Conservation (phyloP, 1,140 invertebrate species). For the Tachypleus tridentatus region DNA sequence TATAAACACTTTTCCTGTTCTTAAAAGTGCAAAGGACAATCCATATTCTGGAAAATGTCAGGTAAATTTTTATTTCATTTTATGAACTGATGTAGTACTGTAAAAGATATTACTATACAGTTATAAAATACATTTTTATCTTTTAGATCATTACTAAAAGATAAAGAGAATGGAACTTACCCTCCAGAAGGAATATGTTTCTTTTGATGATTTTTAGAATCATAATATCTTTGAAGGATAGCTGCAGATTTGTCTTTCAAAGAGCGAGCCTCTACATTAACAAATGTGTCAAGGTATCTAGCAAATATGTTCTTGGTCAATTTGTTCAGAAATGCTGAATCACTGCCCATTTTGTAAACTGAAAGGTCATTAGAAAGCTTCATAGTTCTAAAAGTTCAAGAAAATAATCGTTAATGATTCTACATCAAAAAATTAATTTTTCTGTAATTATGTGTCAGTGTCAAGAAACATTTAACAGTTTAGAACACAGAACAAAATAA, state of each 20-base stretch:
- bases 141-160: no score
- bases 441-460: no score
- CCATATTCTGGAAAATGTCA: no score
- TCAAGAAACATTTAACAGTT: no score
- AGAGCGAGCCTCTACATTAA: conserved; percentile 59
- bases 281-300: conserved; percentile 62
- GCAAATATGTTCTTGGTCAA: conserved; percentile 72
- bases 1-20: no score
- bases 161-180: conserved; percentile 33
- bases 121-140: no score
- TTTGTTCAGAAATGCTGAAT: conserved; percentile 64
- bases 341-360: conserved; percentile 61
- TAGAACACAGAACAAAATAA: no score
- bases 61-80: no score
- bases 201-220: conserved; percentile 88
- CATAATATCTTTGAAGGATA: conserved; percentile 76
- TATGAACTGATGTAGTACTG: background rate
- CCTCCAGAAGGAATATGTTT: conserved; percentile 60
- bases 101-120: background rate
- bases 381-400: conserved; percentile 40
- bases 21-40: no score
- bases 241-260: conserved; percentile 57
- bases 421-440: no score
- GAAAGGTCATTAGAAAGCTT: conserved; percentile 59
- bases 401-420: no score